phyloP scores from a whole-genome alignment of 2,888 invertebrate genomes.

The Rhamphomyia laevipes region DNA sequence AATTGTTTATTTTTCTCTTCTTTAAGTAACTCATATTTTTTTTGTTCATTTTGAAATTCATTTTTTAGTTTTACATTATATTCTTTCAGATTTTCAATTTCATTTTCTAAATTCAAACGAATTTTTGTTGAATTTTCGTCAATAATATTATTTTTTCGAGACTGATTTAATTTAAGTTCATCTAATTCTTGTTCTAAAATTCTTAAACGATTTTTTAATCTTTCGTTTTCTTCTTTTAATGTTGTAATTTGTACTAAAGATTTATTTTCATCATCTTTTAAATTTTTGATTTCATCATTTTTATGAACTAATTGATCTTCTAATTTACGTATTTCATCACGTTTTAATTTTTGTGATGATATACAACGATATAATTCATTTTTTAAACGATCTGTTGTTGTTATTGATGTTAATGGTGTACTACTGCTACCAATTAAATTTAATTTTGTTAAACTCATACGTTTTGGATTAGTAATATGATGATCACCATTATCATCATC shows the following conservation, averaged over 20 bases:
- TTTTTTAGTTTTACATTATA: constrained; percentile 22
- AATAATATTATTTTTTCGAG: constrained; percentile 7
- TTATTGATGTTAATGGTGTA: constrained; percentile 34
- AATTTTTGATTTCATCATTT: constrained; percentile 23
- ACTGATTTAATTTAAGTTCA: constrained; percentile 27
- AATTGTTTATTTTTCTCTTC: constrained; percentile 29
- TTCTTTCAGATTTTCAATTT: constrained; percentile 9
- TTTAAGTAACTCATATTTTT: constrained; percentile 35
- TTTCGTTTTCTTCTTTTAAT: constrained; percentile 29
- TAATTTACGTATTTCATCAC: constrained; percentile 41
- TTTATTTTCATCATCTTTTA: constrained; percentile 32
- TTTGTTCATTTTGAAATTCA: constrained; percentile 34
- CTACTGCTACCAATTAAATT: constrained; percentile 22
- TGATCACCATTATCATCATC: constrained; percentile 16
- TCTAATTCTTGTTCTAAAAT: constrained; percentile 33
- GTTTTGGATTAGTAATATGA: constrained; percentile 20
- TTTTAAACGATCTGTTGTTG: constrained; percentile 34
- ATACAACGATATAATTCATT: constrained; percentile 39
- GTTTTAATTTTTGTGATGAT: constrained; percentile 36
- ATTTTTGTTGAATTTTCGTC: not conserved
- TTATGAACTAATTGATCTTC: constrained; percentile 30
- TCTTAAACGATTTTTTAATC: constrained; percentile 27
- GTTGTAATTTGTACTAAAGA: constrained; percentile 26
- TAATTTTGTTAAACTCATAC: constrained; percentile 20
- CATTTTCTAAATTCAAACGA: not conserved